phyloP scores from a whole-genome alignment of 2,888 invertebrate genomes.

The Aphidius colemani region DNA sequence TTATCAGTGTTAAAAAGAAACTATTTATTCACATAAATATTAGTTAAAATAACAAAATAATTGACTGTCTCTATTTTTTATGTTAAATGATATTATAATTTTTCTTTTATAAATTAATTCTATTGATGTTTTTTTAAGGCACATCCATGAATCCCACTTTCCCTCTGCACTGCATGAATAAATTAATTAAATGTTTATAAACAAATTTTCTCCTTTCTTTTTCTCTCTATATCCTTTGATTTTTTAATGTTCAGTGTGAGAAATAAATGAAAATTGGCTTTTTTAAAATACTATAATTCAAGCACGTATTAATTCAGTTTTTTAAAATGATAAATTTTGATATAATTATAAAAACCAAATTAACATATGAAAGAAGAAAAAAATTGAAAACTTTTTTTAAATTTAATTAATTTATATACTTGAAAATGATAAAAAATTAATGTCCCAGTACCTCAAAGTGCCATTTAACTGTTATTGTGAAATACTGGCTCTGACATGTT shows the following conservation, averaged over 20 bases:
- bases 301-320: too few relatives aligned
- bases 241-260: neutral
- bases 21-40: too few relatives aligned
- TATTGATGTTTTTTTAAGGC: slow-evolving; percentile 42
- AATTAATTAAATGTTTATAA: slow-evolving; percentile 14
- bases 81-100: slow-evolving; percentile 28
- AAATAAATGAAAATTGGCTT: slow-evolving; percentile 7
- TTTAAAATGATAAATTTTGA: neutral
- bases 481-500: slow-evolving; percentile 58
- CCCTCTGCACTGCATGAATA: slow-evolving; percentile 55
- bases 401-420: too few relatives aligned
- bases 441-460: slow-evolving; percentile 52
- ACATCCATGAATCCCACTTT: slow-evolving; percentile 58
- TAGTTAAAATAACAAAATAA: neutral
- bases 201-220: slow-evolving; percentile 13
- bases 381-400: neutral
- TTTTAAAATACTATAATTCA: neutral
- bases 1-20: slow-evolving; percentile 2
- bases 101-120: slow-evolving; percentile 24
- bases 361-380: slow-evolving; percentile 17
- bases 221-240: slow-evolving; percentile 7
- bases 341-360: neutral
- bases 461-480: slow-evolving; percentile 58
- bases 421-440: neutral
- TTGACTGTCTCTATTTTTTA: slow-evolving; percentile 20